Evolutionary conservation across 2,113 vertebrate genomes (phyloP).

Genomic region (Ancistrus triradiatus): DNA sequence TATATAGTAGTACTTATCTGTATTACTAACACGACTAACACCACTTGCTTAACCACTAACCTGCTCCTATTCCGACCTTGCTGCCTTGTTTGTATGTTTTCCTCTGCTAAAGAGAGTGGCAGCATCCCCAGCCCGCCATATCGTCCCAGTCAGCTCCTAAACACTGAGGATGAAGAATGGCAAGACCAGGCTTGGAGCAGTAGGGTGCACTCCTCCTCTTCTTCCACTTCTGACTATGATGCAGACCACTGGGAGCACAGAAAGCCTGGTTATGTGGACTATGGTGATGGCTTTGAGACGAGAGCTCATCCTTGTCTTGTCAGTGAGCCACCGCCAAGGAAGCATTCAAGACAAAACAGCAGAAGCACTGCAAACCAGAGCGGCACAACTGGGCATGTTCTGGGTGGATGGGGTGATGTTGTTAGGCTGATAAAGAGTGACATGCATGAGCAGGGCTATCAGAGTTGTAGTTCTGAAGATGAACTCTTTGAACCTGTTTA

Average conservation of each 20-base stretch:
- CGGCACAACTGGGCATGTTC: constrained; percentile 48
- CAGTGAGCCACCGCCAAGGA: background rate
- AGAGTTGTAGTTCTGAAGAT: constrained; percentile 58
- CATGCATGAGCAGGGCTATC: constrained; percentile 41
- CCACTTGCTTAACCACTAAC: constrained; percentile 45
- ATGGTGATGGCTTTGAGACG: background rate
- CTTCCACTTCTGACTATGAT: constrained; percentile 32
- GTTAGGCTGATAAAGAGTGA: constrained; percentile 47
- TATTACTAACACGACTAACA: constrained; percentile 25
- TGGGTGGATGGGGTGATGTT: constrained; percentile 48
- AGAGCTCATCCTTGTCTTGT: background rate
- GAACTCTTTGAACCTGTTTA: constrained; percentile 44
- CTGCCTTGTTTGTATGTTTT: constrained; percentile 73
- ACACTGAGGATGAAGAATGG: constrained; percentile 24
- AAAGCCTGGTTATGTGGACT: background rate
- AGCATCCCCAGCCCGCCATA: constrained; percentile 40
- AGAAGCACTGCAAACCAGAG: constrained; percentile 32
- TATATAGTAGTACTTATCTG: constrained; percentile 11
- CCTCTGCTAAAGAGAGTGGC: constrained; percentile 59
- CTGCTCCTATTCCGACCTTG: constrained; percentile 37
- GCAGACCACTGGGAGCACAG: constrained; percentile 16
- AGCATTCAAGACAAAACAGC: constrained; percentile 12
- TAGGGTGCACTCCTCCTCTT: constrained; percentile 50
- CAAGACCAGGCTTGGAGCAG: constrained; percentile 38
- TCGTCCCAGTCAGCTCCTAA: constrained; percentile 10